Conservation (phyloP, 2,888 invertebrate species). For the Podotricha telesiphe region DNA sequence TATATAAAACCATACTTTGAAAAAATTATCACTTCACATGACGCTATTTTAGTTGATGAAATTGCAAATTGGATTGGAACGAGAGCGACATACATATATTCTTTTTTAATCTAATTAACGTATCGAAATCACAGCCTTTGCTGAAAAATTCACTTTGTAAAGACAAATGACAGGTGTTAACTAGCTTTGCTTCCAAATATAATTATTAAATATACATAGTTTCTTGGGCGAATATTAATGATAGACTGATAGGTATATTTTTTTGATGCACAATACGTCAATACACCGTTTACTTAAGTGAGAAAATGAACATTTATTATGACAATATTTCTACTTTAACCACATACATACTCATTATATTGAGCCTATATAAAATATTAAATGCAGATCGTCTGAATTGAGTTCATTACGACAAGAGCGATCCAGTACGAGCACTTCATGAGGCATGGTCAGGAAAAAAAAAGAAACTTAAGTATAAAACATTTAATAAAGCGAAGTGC, state of each 20-base stretch:
- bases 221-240: too few species aligned
- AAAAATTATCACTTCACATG: conserved; percentile 25
- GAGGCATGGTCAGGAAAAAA: conserved; percentile 40
- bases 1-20: conserved; percentile 20
- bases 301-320: not conserved
- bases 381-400: not conserved
- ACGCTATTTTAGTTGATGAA: conserved; percentile 34
- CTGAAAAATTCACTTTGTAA: conserved; percentile 28
- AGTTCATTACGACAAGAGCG: not conserved
- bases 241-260: too few species aligned
- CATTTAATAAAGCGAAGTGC: conserved; percentile 50
- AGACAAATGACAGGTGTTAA: conserved; percentile 28
- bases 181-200: not conserved
- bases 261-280: not conserved
- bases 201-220: too few species aligned
- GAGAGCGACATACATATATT: conserved; percentile 29
- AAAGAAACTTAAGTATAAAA: conserved; percentile 45
- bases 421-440: conserved; percentile 30
- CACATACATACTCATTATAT: not conserved
- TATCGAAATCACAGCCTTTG: conserved; percentile 27
- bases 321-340: not conserved
- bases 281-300: not conserved
- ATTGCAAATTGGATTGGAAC: conserved; percentile 34
- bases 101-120: conserved; percentile 35
- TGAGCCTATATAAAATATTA: not conserved